Evolutionary conservation across 2,797 vertebrate species (phyloP), one percentile per base, ranked within the genome.

Genomic region (Sebastolobus altivelis): DNA sequence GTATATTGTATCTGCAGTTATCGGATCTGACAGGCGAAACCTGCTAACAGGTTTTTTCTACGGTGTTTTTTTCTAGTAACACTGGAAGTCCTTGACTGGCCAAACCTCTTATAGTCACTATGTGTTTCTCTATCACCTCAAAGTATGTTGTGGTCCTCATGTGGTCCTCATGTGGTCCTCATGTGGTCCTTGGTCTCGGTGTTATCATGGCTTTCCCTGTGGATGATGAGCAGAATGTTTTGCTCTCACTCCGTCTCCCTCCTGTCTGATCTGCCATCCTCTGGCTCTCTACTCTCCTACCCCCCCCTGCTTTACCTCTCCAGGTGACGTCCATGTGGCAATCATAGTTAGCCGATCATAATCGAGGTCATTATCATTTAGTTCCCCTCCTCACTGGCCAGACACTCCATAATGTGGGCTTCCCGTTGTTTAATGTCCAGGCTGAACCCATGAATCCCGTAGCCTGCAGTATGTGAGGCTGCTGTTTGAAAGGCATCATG

Each of bases 401-500:
- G 18, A 49, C 29, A 25, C 20, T 52, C 18, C 8, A n/a, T 52
- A 8, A n/a, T 49, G 18, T 49, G 46, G 46, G 18, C 4, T 18
- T 18, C 46, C 29, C 18, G 52, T 55, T 55, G n/a, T 55, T 25
- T 22, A 55, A 52, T 52, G 8, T 52, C 46, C 46, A 75, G 16
- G 43, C 38, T 83, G 61, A 83, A 60, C 52, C 67, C 27, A 72
- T 61, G 69, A 84, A 18, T 67, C 72, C 22, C 62, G 54, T 67
- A 37, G 56, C 80, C 60, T 69, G 75, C 67, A 37, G 72, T 5
- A 29, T 73, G n/a, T 54, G 56, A 72, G 31, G 38, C 38, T 75
- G 54, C 62, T 67, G 11, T 73, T 84, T 82, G 38, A 75, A 82
- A 72, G 58, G 12, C 69, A 69, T 75, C 31, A 16, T 63, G 29